Percentiles rank a stretch among this genome's conserved stretches.
Evolutionary conservation across 1,140 invertebrate genomes (phyloP).

Genomic region (Drosophila seguyi): DNA sequence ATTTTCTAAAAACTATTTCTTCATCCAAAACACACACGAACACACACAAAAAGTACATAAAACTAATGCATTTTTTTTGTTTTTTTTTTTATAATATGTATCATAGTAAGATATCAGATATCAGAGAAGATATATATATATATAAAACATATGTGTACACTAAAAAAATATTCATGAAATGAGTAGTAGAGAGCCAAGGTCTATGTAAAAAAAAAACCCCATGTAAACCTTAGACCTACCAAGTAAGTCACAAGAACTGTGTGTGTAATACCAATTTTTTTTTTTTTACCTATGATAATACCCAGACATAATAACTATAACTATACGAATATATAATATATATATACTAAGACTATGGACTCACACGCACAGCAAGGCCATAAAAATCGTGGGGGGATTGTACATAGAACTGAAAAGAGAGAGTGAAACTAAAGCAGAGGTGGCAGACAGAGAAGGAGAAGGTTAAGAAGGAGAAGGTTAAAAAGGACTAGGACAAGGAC

Average conservation of each 20-base stretch:
- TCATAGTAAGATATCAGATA: conserved; percentile 51
- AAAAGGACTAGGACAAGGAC: conserved; percentile 33
- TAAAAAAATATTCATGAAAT: conserved; percentile 63
- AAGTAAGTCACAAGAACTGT: conserved; percentile 35
- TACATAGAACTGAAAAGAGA: conserved; percentile 19
- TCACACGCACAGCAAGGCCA: conserved; percentile 34
- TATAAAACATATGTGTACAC: conserved; percentile 35
- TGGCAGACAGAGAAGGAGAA: background rate
- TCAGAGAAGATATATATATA: conserved; percentile 24
- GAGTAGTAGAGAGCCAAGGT: conserved; percentile 66
- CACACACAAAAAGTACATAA: conserved; percentile 13
- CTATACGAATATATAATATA: conserved; percentile 21
- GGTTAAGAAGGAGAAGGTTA: background rate
- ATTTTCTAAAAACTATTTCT: conserved; percentile 14
- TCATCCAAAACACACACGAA: background rate
- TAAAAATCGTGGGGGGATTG: conserved; percentile 30
- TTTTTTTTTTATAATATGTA: conserved; percentile 24
- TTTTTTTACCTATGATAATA: conserved; percentile 57
- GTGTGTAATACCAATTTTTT: conserved; percentile 45
- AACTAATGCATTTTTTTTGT: conserved; percentile 35
- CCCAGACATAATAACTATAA: conserved; percentile 32
- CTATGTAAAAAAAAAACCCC: conserved; percentile 41
- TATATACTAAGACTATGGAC: conserved; percentile 52
- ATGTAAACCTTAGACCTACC: conserved; percentile 45
- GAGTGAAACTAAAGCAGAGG: background rate